Percentiles rank a stretch among this genome's conserved stretches.
These are phyloP conservation scores for Amblyjoppa fuscipennis DNA, from an alignment of 2,888 invertebrate species.

Conservation along the genomic window DNA sequence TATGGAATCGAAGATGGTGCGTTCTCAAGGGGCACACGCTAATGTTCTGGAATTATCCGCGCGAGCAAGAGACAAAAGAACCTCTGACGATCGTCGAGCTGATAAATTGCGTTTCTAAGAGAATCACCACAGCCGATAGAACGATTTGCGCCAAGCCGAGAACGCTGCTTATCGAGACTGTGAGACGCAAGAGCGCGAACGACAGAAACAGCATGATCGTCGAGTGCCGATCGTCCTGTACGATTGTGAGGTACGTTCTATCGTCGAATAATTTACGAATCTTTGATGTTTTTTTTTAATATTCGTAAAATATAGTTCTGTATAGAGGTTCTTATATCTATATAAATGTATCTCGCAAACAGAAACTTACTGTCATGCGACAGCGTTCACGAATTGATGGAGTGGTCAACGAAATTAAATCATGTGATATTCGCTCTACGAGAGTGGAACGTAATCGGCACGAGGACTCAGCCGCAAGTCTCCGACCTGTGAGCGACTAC, in stretches of 20 bases:
- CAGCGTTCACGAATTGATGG: slow-evolving; percentile 84
- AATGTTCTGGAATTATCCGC: slow-evolving; percentile 86
- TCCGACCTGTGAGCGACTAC: slow-evolving; percentile 31
- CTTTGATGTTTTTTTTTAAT: not conserved
- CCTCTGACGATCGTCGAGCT: slow-evolving; percentile 84
- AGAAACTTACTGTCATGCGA: slow-evolving; percentile 85
- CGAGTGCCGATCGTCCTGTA: slow-evolving; percentile 66
- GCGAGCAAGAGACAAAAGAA: slow-evolving; percentile 82
- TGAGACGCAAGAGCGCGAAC: slow-evolving; percentile 60
- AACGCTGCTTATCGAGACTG: slow-evolving; percentile 83
- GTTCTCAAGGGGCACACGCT: slow-evolving; percentile 84
- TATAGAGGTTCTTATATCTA: not conserved
- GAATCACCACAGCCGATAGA: slow-evolving; percentile 83
- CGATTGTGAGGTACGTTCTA: slow-evolving; percentile 71
- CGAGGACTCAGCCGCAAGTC: slow-evolving; percentile 33
- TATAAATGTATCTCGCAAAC: slow-evolving; percentile 17
- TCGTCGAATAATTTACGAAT: not conserved
- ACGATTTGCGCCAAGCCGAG: slow-evolving; percentile 86
- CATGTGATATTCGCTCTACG: slow-evolving; percentile 83
- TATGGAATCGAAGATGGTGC: slow-evolving; percentile 88
- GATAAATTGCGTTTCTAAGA: slow-evolving; percentile 79
- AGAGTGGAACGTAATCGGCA: slow-evolving; percentile 83
- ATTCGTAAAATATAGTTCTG: not conserved
- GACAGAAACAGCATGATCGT: slow-evolving; percentile 72
- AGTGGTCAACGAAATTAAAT: slow-evolving; percentile 86